Conservation (phyloP, 2,888 invertebrate genomes). For the Leptinotarsa peninsularis region DNA sequence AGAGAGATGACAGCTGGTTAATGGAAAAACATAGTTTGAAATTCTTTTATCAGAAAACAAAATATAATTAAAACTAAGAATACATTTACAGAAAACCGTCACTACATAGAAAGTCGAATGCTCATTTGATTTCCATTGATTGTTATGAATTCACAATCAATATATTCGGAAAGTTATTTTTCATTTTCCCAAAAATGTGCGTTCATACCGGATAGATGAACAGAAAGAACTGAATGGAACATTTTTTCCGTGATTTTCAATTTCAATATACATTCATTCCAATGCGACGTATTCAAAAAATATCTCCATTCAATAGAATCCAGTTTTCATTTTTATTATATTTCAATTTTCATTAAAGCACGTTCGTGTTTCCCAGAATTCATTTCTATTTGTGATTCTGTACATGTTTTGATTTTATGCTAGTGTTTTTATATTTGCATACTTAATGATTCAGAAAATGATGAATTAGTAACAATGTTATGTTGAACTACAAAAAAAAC, state of each 20-base stretch:
- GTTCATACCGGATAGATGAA: background rate
- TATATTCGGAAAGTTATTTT: too few species aligned
- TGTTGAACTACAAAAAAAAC: too few species aligned
- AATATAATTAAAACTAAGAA: too few species aligned
- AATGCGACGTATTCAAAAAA: background rate
- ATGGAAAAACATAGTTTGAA: too few species aligned
- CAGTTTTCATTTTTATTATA: conserved; percentile 30
- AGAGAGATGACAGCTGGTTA: too few species aligned
- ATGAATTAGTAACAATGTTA: background rate
- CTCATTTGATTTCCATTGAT: too few species aligned
- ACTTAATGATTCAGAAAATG: background rate
- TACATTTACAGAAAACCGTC: too few species aligned
- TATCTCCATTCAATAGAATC: background rate
- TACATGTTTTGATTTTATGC: background rate
- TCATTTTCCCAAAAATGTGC: background rate
- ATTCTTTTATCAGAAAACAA: too few species aligned
- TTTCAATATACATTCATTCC: background rate
- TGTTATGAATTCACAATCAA: too few species aligned
- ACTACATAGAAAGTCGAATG: too few species aligned
- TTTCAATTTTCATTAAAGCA: conserved; percentile 32
- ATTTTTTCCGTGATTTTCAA: background rate
- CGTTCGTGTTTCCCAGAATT: conserved; percentile 26
- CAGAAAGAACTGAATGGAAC: background rate
- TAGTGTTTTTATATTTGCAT: background rate
- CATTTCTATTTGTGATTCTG: background rate